Conservation (phyloP, 2,113 vertebrate species). For the Eublepharis macularius region DNA sequence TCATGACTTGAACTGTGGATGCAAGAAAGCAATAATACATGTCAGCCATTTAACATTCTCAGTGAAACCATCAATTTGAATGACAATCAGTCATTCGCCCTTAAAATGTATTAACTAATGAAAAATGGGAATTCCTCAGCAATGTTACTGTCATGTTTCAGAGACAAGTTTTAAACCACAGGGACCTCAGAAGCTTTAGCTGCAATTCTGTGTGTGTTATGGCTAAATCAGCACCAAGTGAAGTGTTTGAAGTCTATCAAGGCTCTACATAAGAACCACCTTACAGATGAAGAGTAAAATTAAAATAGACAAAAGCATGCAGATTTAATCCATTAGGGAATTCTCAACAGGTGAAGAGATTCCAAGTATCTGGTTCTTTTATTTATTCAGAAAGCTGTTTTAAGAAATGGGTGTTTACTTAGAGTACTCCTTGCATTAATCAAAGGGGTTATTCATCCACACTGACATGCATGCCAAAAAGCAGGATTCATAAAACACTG, state of each 20-base stretch:
- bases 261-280: constrained; percentile 35
- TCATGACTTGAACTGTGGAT: constrained; percentile 31
- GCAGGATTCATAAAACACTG: constrained; percentile 31
- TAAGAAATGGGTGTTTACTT: constrained; percentile 34
- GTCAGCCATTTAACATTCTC: constrained; percentile 45
- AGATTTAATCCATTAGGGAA: constrained; percentile 31
- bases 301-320: constrained; percentile 25
- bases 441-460: constrained; percentile 5
- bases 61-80: constrained; percentile 58
- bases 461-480: constrained; percentile 17
- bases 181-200: constrained; percentile 46
- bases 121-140: constrained; percentile 43
- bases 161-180: constrained; percentile 46
- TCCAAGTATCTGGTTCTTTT: constrained; percentile 37
- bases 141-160: constrained; percentile 53
- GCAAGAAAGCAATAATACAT: constrained; percentile 40
- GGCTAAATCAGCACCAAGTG: constrained; percentile 53
- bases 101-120: constrained; percentile 62
- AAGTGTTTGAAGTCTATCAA: constrained; percentile 54
- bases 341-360: constrained; percentile 23
- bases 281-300: constrained; percentile 48
- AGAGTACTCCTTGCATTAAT: not conserved
- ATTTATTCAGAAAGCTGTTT: constrained; percentile 40
- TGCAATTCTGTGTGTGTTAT: constrained; percentile 49
- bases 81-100: constrained; percentile 51